Conservation (phyloP, 2,888 invertebrate species). For the Cataglyphis albicans region DNA sequence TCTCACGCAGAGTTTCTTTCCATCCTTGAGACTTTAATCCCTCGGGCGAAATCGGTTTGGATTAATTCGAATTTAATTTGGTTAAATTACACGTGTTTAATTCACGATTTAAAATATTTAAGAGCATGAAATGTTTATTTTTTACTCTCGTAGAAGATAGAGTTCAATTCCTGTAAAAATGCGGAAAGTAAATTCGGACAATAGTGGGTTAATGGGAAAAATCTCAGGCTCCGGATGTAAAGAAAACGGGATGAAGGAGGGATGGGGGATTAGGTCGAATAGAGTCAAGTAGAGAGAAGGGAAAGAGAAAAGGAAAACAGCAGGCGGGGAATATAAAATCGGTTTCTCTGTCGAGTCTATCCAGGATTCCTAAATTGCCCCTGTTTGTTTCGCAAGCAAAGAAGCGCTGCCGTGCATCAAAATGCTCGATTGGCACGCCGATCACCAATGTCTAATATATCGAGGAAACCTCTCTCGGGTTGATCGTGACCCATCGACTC, state of each 20-base stretch:
- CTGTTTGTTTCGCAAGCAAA: conserved; percentile 80
- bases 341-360: conserved; percentile 72
- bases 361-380: conserved; percentile 75
- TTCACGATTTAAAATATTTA: conserved; percentile 12
- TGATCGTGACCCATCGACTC: conserved; percentile 74
- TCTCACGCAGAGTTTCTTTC: not conserved
- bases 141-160: not conserved
- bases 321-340: conserved; percentile 64
- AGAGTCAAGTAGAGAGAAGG: conserved; percentile 48
- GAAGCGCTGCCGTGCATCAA: conserved; percentile 77
- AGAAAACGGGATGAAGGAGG: conserved; percentile 45
- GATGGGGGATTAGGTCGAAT: conserved; percentile 49
- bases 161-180: conserved; percentile 25
- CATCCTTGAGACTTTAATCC: not conserved
- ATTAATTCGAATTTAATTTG: conserved; percentile 8
- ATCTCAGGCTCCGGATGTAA: conserved; percentile 52
- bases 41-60: not conserved
- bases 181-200: conserved; percentile 37
- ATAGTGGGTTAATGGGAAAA: conserved; percentile 68
- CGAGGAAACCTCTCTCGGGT: conserved; percentile 58
- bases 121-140: not conserved
- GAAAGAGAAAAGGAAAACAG: conserved; percentile 42
- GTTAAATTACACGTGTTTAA: conserved; percentile 6
- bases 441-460: conserved; percentile 64
- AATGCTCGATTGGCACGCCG: conserved; percentile 68